These are phyloP conservation scores for Caenorhabditis sp. DNA, from an alignment of 2,888 invertebrate genomes.

Conservation along the genomic window DNA sequence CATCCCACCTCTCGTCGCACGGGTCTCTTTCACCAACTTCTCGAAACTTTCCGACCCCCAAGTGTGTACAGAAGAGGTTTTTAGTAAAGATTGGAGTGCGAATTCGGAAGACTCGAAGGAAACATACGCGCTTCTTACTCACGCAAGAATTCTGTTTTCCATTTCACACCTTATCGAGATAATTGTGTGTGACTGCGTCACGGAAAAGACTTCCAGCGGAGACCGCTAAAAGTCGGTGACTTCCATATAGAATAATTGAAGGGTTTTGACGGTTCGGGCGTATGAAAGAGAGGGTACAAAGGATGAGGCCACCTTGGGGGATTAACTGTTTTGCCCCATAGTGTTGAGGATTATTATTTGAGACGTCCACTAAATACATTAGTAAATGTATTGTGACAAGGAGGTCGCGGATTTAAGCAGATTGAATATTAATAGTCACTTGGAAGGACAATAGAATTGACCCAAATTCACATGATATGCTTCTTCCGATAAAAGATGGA, in stretches of 20 bases:
- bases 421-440: not conserved
- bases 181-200: slow-evolving; percentile 20
- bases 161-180: slow-evolving; percentile 22
- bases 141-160: not conserved
- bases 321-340: slow-evolving; percentile 13
- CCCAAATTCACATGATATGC: not conserved
- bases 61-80: not conserved
- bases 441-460: too few relatives aligned
- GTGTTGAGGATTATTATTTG: slow-evolving; percentile 34
- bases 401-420: slow-evolving; percentile 10
- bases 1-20: slow-evolving; percentile 1
- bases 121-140: too few relatives aligned
- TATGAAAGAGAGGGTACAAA: not conserved
- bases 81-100: too few relatives aligned
- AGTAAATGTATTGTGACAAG: slow-evolving; percentile 17
- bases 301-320: not conserved
- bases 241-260: not conserved
- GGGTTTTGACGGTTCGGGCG: not conserved
- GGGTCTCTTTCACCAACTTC: not conserved
- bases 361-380: slow-evolving; percentile 31
- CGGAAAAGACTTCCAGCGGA: slow-evolving; percentile 27
- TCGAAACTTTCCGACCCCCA: not conserved
- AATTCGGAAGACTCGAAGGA: too few relatives aligned
- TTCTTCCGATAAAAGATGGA: not conserved
- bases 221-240: slow-evolving; percentile 9